Conservation (phyloP, 2,113 vertebrate species). For the Felis chaus region DNA sequence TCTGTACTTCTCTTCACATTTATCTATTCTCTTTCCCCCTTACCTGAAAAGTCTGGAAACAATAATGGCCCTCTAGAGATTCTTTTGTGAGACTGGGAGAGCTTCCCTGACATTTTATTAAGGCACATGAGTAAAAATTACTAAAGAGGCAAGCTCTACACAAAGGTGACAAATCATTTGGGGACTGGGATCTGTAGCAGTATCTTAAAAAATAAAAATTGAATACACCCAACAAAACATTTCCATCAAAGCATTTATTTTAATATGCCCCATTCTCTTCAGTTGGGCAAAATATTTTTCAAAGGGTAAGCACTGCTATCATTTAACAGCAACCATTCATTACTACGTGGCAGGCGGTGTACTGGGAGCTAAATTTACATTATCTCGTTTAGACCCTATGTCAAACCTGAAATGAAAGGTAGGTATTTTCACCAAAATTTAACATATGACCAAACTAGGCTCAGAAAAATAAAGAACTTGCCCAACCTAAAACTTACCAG, state of each 20-base stretch:
- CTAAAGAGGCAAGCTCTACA: constrained; percentile 23
- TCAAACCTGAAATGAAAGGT: constrained; percentile 28
- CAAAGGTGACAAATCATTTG: constrained; percentile 17
- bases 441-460: not conserved
- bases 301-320: not conserved
- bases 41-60: not conserved
- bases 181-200: not conserved
- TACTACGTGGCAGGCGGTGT: not conserved
- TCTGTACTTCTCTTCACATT: not conserved
- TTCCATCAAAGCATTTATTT: constrained; percentile 27
- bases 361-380: not conserved
- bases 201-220: constrained; percentile 29
- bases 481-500: not conserved
- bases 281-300: not conserved
- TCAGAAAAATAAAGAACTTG: not conserved
- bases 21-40: not conserved
- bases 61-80: not conserved
- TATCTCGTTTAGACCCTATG: not conserved
- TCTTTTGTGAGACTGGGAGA: not conserved
- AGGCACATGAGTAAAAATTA: constrained; percentile 43
- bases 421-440: not conserved
- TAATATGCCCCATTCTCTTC: not conserved
- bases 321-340: not conserved
- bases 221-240: not conserved
- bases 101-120: constrained; percentile 30